Evolutionary conservation across 2,797 vertebrate species (phyloP).

Genomic region (Enteromius argenteus): DNA sequence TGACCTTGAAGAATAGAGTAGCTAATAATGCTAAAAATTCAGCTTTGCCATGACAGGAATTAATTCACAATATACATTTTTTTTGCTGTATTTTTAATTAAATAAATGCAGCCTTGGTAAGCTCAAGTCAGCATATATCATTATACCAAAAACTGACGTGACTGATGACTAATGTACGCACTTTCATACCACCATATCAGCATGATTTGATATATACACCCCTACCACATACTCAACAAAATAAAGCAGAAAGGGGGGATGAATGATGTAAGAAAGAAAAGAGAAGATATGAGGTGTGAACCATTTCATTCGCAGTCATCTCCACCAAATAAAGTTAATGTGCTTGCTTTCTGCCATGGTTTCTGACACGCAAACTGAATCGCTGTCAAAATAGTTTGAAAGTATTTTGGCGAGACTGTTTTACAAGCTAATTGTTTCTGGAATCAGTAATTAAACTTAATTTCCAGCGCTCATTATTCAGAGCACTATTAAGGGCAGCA

Average conservation of each 20-base stretch:
- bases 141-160: background rate
- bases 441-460: slow-evolving; percentile 22
- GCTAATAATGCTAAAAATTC: background rate
- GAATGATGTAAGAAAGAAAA: slow-evolving; percentile 29
- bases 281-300: slow-evolving; percentile 61
- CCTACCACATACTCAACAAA: background rate
- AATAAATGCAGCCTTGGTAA: background rate
- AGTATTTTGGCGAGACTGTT: slow-evolving; percentile 2
- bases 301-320: slow-evolving; percentile 78
- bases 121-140: background rate
- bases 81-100: background rate
- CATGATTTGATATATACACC: slow-evolving; percentile 6
- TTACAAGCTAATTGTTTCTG: slow-evolving; percentile 21
- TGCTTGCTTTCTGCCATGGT: background rate
- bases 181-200: background rate
- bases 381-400: background rate
- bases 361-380: background rate
- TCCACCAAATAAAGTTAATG: slow-evolving; percentile 68
- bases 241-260: slow-evolving; percentile 5
- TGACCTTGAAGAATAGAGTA: background rate
- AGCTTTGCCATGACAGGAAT: background rate
- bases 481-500: background rate
- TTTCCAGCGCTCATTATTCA: slow-evolving; percentile 21
- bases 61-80: background rate
- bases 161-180: background rate